A percentile compares a stretch with the other conserved stretches of the same genome.
Conservation (phyloP, 2,888 invertebrate genomes). For the Parnassius orleans region DNA sequence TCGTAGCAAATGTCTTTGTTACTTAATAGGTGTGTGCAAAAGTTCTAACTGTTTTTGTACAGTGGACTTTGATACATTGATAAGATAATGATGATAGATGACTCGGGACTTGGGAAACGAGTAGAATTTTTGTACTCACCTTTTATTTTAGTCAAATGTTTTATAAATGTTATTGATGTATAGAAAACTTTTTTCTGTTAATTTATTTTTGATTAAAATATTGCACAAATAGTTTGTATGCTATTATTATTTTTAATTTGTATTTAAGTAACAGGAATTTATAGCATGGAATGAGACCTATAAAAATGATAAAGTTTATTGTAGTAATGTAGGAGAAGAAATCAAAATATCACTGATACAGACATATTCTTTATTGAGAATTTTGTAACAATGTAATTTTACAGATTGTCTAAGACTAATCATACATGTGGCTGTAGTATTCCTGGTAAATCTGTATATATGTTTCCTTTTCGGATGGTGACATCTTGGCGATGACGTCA, state of each 20-base stretch:
- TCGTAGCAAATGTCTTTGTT: conserved; percentile 19
- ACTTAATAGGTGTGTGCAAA: conserved; percentile 15
- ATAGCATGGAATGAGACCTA: neutral
- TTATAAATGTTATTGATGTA: conserved; percentile 14
- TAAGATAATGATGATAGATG: too few species aligned
- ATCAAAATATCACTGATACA: neutral
- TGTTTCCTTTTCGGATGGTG: conserved; percentile 93
- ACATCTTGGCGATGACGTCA: conserved; percentile 93
- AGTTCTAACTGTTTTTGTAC: too few species aligned
- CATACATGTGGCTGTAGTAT: conserved; percentile 94
- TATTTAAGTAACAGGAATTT: neutral
- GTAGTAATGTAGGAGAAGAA: neutral
- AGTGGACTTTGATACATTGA: too few species aligned
- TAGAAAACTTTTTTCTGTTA: conserved; percentile 22
- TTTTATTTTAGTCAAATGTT: conserved; percentile 20
- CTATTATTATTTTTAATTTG: neutral
- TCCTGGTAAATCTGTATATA: conserved; percentile 97
- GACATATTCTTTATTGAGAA: neutral
- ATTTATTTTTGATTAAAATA: conserved; percentile 12
- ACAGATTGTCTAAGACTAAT: conserved; percentile 64
- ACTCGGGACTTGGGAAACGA: too few species aligned
- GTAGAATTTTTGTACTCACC: too few species aligned
- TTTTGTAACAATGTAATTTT: neutral
- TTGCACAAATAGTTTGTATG: neutral
- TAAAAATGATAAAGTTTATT: neutral